Conservation (phyloP, 2,888 invertebrate genomes). For the Gerris lacustris region DNA sequence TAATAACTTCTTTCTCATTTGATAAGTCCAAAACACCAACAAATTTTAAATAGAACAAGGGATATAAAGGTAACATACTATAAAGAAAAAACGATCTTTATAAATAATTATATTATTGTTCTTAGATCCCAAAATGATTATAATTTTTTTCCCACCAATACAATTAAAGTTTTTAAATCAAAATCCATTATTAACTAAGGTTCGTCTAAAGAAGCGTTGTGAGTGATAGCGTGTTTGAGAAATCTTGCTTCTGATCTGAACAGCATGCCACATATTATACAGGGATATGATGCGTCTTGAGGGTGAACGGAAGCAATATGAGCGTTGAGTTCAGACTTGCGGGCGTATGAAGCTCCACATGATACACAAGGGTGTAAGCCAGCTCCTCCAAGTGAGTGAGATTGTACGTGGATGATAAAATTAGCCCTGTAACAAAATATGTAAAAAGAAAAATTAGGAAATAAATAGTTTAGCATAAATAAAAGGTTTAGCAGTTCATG, state of each 20-base stretch:
- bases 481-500: too few relatives aligned
- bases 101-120: too few relatives aligned
- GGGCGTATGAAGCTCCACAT: constrained; percentile 24
- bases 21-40: too few relatives aligned
- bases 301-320: constrained; percentile 25
- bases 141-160: too few relatives aligned
- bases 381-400: constrained; percentile 19
- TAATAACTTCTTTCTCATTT: too few relatives aligned
- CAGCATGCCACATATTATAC: constrained; percentile 25
- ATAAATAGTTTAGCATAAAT: too few relatives aligned
- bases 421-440: constrained; percentile 17
- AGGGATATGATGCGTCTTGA: constrained; percentile 22
- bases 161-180: too few relatives aligned
- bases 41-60: too few relatives aligned
- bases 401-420: constrained; percentile 28
- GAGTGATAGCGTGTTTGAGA: constrained; percentile 25
- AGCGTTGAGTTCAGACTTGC: constrained; percentile 24
- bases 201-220: constrained; percentile 22
- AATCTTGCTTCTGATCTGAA: constrained; percentile 25
- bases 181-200: not conserved
- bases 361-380: constrained; percentile 16
- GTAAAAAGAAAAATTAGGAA: not conserved
- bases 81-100: too few relatives aligned
- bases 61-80: too few relatives aligned
- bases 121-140: too few relatives aligned